phyloP scores from a whole-genome alignment of 2,888 invertebrate species.

The Eristalis arbustorum region DNA sequence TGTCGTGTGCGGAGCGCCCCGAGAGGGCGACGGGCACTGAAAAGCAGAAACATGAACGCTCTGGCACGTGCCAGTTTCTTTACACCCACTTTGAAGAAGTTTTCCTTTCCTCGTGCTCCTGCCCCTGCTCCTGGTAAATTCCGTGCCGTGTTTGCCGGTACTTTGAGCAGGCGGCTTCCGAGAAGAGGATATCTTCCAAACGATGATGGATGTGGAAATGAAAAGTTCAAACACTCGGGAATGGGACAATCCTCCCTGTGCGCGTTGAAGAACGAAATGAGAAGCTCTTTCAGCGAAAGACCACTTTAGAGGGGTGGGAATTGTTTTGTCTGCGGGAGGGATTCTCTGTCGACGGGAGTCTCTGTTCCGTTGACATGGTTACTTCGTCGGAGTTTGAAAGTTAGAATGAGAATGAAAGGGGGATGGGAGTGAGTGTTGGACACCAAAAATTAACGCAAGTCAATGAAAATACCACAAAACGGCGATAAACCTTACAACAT shows the following conservation, averaged over 20 bases:
- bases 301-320: neutral
- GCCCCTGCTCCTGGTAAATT: neutral
- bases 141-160: neutral
- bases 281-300: neutral
- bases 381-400: neutral
- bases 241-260: neutral
- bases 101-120: neutral
- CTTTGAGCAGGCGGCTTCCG: constrained; percentile 30
- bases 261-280: neutral
- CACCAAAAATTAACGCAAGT: neutral
- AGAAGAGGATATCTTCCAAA: constrained; percentile 48
- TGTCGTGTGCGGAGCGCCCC: neutral
- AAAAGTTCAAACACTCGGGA: constrained; percentile 35
- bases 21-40: neutral
- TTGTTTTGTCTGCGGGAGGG: constrained; percentile 7
- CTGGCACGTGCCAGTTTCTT: constrained; percentile 59
- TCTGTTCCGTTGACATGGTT: neutral
- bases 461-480: neutral
- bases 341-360: neutral
- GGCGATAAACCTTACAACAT: neutral
- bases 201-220: constrained; percentile 49
- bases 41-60: neutral
- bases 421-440: too few species aligned
- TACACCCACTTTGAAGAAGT: constrained; percentile 52
- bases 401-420: too few species aligned